Evolutionary conservation across 2,113 vertebrate species (phyloP), one percentile per base, ranked within the genome.

Genomic region (Rhea americana): DNA sequence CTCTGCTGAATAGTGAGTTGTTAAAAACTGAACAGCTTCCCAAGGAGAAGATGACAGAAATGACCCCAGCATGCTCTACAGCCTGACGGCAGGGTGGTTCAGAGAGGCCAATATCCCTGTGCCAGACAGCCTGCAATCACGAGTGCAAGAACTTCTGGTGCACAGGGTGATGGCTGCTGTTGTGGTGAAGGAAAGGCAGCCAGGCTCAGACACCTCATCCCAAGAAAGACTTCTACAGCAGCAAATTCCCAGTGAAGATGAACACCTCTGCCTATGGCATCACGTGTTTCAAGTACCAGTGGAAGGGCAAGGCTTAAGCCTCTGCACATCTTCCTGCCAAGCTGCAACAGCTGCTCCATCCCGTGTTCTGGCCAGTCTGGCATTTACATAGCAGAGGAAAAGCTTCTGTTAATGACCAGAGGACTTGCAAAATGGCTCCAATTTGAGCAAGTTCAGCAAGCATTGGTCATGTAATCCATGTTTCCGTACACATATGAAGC

Each of bases 51-150:
- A 70, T 22, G 53, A 39, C 21, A 32, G 55, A 5, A 61, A 53
- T 18, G 1, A 4, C 25, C 37, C 56, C 30, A 2, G 55, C 5
- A 3, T 3, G 3, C n/a, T 35, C 6, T 16, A 1, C 10, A 37
- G 45, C 3, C 2, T 62, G 56, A 24, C 39, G 47, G 35, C 50
- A 56, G 41, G 22, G 30, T 7, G 30, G 35, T 51, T 16, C 35
- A 50, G 59, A 3, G 0, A 3, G 18, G 35, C 32, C 51, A 41
- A 45, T 24, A 35, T 41, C 20, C 14, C 47, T 26, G 32, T 51
- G 39, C 43, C 68, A 13, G 8, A 5, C 0, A 7, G 26, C 3
- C 8, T 53, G 45, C 11, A 45, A 32, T 48, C 76, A 22, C 7
- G 2, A 1, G 25, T 8, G 30, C 24, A 5, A 66, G 73, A 37